Evolutionary conservation across 92 coral and sea anemone genomes (phyloP).

Genomic region (Isaurus tuberculatus): DNA sequence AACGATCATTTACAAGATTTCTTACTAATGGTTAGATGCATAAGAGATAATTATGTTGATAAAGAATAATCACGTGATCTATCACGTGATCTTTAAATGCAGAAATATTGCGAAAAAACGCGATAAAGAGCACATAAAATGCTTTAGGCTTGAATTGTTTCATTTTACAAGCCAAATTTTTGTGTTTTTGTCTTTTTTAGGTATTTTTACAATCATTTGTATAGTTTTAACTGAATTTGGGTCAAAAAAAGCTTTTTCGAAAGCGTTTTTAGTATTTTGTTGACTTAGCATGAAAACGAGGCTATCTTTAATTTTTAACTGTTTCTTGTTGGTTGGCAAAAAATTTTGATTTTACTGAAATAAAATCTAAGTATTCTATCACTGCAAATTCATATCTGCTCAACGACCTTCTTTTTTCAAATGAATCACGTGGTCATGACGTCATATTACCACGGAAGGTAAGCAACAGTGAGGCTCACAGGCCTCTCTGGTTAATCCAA

Average conservation of each 20-base stretch:
- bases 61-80: not conserved
- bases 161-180: not conserved
- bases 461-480: not conserved
- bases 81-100: not conserved
- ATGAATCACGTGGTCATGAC: not conserved
- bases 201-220: too few species aligned
- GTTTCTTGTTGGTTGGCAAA: too few species aligned
- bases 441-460: not conserved
- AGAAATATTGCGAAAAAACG: not conserved
- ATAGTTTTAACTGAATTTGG: too few species aligned
- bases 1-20: too few species aligned
- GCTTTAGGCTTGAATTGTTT: not conserved
- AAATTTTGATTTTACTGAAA: too few species aligned
- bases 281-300: too few species aligned
- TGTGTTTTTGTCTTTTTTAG: not conserved
- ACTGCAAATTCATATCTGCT: not conserved
- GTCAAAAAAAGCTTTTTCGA: too few species aligned
- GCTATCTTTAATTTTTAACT: too few species aligned
- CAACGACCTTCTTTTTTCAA: not conserved
- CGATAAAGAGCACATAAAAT: too few species aligned
- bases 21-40: too few species aligned
- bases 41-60: not conserved
- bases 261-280: too few species aligned
- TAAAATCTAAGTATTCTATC: not conserved
- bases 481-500: not conserved